phyloP scores from a whole-genome alignment of 2,113 vertebrate genomes.

The Regulus satrapa region DNA sequence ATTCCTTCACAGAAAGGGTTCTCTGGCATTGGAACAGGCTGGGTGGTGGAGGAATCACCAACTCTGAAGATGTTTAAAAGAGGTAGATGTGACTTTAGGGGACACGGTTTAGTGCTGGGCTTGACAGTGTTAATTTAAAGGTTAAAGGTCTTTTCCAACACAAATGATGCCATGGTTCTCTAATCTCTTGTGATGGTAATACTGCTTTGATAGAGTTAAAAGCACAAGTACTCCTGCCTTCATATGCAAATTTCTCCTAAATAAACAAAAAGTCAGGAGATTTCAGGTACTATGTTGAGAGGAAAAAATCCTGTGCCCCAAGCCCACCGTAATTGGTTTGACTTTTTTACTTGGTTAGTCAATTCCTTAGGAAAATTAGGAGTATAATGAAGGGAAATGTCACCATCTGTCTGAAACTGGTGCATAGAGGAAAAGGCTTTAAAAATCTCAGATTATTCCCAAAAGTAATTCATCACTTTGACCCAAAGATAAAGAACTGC shows the following conservation, averaged over 20 bases:
- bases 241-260: not conserved
- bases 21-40: not conserved
- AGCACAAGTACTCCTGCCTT: not conserved
- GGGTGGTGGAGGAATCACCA: not conserved
- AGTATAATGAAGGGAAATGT: slow-evolving; percentile 39
- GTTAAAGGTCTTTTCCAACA: not conserved
- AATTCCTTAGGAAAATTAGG: slow-evolving; percentile 48
- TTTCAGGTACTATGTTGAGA: not conserved
- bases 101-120: not conserved
- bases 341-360: slow-evolving; percentile 40
- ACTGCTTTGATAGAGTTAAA: not conserved
- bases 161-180: not conserved
- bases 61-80: not conserved
- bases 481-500: not conserved
- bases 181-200: not conserved
- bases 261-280: not conserved
- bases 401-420: slow-evolving; percentile 64
- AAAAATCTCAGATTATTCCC: not conserved
- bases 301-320: not conserved
- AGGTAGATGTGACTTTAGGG: not conserved
- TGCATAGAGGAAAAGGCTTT: not conserved
- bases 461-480: not conserved
- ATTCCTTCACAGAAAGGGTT: not conserved
- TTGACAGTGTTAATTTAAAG: not conserved
- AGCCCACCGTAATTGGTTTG: not conserved